phyloP scores from a whole-genome alignment of 2,113 vertebrate species.

The Climacteris rufus region DNA sequence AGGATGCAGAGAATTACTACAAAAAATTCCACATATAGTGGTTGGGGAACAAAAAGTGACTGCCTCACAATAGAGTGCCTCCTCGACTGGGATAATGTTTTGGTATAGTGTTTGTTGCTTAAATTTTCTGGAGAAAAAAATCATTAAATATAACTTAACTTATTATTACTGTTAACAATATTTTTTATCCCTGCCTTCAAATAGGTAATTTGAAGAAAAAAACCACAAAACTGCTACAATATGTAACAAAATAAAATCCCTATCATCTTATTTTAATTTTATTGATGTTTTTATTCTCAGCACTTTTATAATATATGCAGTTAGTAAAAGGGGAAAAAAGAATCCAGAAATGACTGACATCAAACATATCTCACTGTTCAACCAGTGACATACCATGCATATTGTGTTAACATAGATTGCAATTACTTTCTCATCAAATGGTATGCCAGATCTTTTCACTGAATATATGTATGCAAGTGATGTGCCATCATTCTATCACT shows the following conservation, averaged over 20 bases:
- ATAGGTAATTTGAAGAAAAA: not conserved
- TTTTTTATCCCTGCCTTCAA: not conserved
- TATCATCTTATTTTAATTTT: not conserved
- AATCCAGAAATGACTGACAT: constrained; percentile 31
- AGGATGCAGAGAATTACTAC: not conserved
- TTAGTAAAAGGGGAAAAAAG: not conserved
- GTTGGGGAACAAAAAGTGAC: not conserved
- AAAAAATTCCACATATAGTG: not conserved
- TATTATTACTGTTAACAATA: not conserved
- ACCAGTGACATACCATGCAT: not conserved
- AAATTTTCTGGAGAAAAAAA: not conserved
- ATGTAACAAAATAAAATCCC: not conserved
- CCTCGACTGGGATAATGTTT: not conserved
- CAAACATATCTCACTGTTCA: constrained; percentile 37
- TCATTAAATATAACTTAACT: not conserved
- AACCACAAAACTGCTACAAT: not conserved
- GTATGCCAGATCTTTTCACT: constrained; percentile 46
- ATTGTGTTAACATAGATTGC: constrained; percentile 38
- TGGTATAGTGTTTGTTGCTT: not conserved
- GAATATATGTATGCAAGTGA: not conserved
- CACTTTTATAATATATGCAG: not conserved
- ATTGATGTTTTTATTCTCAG: not conserved
- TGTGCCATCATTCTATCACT: constrained; percentile 2
- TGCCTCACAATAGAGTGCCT: not conserved
- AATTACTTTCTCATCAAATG: constrained; percentile 59